phyloP scores from a whole-genome alignment of 2,113 vertebrate genomes.

The Paramormyrops kingsleyae region DNA sequence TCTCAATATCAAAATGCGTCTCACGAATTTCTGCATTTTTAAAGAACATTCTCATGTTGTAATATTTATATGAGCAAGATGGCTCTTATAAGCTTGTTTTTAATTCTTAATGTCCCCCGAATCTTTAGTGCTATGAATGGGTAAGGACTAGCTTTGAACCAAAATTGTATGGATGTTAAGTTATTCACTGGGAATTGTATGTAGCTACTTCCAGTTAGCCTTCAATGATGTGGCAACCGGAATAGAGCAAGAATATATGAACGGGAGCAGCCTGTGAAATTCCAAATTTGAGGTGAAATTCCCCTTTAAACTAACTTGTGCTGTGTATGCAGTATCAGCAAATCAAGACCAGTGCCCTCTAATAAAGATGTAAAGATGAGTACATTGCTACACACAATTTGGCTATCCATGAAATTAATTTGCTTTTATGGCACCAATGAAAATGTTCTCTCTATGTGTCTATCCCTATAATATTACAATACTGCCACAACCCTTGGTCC shows the following conservation, averaged over 20 bases:
- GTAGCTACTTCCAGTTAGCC: neutral
- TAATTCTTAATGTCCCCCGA: neutral
- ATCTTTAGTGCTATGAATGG: neutral
- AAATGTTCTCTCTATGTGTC: constrained; percentile 13
- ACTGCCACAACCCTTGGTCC: constrained; percentile 4
- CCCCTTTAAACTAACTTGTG: neutral
- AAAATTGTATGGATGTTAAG: neutral
- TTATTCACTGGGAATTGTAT: neutral
- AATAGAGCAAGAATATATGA: neutral
- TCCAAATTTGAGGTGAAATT: neutral
- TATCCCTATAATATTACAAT: constrained; percentile 18
- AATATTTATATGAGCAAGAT: neutral
- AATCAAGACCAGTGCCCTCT: neutral
- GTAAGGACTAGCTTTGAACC: neutral
- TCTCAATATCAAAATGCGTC: neutral
- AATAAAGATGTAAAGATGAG: constrained; percentile 16
- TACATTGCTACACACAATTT: constrained; percentile 14
- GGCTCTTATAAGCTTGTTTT: neutral
- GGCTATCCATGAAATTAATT: constrained; percentile 17
- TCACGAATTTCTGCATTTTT: neutral
- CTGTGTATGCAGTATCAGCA: constrained; percentile 13
- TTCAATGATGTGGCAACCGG: neutral
- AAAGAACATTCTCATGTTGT: neutral
- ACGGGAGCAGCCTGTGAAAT: neutral
- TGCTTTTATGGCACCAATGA: constrained; percentile 15